Conservation (phyloP, 92 coral and sea anemone genomes). For the Blastomussa wellsi region DNA sequence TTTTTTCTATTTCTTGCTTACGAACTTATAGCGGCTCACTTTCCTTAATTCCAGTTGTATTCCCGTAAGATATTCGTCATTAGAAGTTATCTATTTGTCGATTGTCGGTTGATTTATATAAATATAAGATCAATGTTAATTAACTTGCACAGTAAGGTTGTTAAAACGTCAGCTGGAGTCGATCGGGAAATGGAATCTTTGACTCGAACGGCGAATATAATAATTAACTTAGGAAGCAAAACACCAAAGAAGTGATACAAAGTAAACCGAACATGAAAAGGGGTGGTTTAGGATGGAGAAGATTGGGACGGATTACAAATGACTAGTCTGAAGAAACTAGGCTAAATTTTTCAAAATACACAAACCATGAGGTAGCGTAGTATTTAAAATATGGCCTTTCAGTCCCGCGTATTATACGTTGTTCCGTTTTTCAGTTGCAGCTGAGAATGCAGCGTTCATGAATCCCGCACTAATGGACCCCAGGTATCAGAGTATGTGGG, state of each 20-base stretch:
- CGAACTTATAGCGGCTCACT: not conserved
- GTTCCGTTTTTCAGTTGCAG: constrained; percentile 20
- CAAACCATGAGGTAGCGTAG: too few species aligned
- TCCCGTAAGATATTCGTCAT: not conserved
- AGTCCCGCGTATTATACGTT: not conserved
- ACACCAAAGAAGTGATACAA: too few species aligned
- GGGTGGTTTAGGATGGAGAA: too few species aligned
- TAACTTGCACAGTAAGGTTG: not conserved
- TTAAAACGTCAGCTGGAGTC: not conserved
- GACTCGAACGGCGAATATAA: too few species aligned
- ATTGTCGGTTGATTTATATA: not conserved
- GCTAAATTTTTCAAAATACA: too few species aligned
- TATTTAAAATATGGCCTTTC: not conserved
- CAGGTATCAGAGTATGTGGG: constrained; percentile 49
- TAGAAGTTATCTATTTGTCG: not conserved
- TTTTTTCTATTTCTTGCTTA: too few species aligned
- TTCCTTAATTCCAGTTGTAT: not conserved
- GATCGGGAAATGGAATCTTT: not conserved
- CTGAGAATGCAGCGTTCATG: constrained; percentile 43
- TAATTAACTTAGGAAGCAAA: too few species aligned
- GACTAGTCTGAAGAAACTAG: too few species aligned
- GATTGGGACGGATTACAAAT: too few species aligned
- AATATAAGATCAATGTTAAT: too few species aligned
- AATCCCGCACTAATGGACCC: constrained; percentile 60
- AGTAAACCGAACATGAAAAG: too few species aligned